Evolutionary conservation across 1,140 invertebrate genomes (phyloP).

Genomic region (Dendrolimus kikuchii): DNA sequence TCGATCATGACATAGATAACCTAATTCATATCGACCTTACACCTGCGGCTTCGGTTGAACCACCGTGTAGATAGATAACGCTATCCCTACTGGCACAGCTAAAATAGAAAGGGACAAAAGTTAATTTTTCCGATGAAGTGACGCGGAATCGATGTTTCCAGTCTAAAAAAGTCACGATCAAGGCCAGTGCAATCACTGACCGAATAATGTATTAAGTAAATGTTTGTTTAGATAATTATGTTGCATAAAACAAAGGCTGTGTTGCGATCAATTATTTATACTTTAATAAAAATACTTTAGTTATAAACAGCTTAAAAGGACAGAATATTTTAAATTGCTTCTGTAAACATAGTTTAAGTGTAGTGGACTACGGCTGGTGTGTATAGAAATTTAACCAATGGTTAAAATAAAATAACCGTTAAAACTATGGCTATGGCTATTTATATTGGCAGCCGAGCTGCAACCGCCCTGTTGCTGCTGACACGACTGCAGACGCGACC

Average conservation of each 20-base stretch:
- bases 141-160: not conserved
- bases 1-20: slow-evolving; percentile 19
- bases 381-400: too few relatives aligned
- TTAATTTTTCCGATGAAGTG: not conserved
- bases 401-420: too few relatives aligned
- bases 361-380: too few relatives aligned
- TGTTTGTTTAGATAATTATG: slow-evolving; percentile 4
- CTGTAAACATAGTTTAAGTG: too few relatives aligned
- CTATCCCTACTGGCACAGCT: not conserved
- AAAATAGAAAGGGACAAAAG: not conserved
- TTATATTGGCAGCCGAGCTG: too few relatives aligned
- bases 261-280: not conserved
- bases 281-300: too few relatives aligned
- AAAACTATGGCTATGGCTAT: too few relatives aligned
- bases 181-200: slow-evolving; percentile 30
- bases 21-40: slow-evolving; percentile 23
- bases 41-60: slow-evolving; percentile 12
- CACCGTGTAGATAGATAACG: not conserved
- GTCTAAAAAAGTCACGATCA: slow-evolving; percentile 23
- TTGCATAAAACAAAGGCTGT: not conserved
- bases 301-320: too few relatives aligned
- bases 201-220: slow-evolving; percentile 20
- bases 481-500: too few relatives aligned
- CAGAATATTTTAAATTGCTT: too few relatives aligned
- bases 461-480: too few relatives aligned